Evolutionary conservation across 1,140 invertebrate species (phyloP).

Genomic region (Microplitis mediator): DNA sequence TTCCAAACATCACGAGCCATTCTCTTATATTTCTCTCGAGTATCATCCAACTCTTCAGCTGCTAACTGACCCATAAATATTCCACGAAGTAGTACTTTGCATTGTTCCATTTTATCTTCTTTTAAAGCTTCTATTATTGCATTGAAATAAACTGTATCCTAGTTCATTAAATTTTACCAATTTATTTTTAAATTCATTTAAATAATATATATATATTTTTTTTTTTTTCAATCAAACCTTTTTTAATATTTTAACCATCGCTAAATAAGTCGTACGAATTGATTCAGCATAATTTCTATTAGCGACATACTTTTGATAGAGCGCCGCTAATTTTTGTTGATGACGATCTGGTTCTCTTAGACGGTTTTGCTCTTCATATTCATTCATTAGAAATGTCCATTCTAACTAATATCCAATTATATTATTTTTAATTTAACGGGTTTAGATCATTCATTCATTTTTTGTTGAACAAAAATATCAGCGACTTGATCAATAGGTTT

Average conservation of each 20-base stretch:
- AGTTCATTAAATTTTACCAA: slow-evolving; percentile 24
- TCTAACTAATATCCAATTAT: slow-evolving; percentile 44
- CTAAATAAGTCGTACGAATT: slow-evolving; percentile 65
- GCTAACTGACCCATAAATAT: slow-evolving; percentile 69
- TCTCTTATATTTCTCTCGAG: slow-evolving; percentile 64
- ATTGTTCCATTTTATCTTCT: slow-evolving; percentile 64
- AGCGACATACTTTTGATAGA: slow-evolving; percentile 55
- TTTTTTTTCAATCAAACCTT: slow-evolving; percentile 63
- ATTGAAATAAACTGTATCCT: slow-evolving; percentile 69
- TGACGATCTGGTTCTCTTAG: slow-evolving; percentile 26
- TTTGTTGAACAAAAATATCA: too few species aligned
- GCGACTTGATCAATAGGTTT: too few species aligned
- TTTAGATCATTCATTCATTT: too few species aligned
- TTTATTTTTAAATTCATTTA: background rate
- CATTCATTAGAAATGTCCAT: slow-evolving; percentile 29
- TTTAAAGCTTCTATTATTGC: slow-evolving; percentile 64
- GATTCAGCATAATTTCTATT: slow-evolving; percentile 67
- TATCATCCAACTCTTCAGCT: slow-evolving; percentile 67
- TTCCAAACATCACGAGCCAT: slow-evolving; percentile 64
- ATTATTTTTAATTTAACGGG: background rate
- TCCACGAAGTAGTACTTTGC: slow-evolving; percentile 64
- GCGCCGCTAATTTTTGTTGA: slow-evolving; percentile 40
- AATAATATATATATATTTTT: too few species aligned
- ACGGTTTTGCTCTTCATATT: slow-evolving; percentile 30
- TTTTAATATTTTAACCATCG: slow-evolving; percentile 66